Conservation (phyloP, 2,113 vertebrate species). For the Seriola quinqueradiata region DNA sequence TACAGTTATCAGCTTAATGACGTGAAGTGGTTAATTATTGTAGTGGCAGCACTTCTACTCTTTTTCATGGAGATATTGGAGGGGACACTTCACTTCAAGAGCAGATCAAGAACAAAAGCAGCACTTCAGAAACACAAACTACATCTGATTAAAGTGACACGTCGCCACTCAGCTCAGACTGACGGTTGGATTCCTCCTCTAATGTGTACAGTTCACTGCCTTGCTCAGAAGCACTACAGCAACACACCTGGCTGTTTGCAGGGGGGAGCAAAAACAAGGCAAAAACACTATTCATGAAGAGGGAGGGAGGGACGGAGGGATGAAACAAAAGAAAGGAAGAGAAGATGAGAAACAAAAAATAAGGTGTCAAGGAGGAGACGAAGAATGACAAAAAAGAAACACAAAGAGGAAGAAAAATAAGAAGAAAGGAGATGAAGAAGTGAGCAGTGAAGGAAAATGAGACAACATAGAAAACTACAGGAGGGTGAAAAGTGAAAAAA, state of each 20-base stretch:
- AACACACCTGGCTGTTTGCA: background rate
- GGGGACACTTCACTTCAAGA: background rate
- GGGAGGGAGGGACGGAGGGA: too few relatives aligned
- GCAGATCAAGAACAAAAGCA: background rate
- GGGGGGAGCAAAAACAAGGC: background rate
- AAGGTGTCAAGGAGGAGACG: background rate
- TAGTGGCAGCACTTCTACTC: background rate
- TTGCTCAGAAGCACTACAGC: background rate
- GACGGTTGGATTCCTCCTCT: background rate
- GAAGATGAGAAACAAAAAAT: background rate
- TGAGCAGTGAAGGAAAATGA: too few relatives aligned
- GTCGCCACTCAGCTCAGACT: too few relatives aligned
- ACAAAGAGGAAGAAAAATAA: background rate
- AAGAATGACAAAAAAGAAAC: too few relatives aligned
- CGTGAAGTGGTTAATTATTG: background rate
- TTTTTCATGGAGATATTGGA: background rate
- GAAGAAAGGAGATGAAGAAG: background rate
- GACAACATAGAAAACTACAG: too few relatives aligned
- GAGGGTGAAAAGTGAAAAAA: too few relatives aligned
- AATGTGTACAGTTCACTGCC: background rate
- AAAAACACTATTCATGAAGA: too few relatives aligned
- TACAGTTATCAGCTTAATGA: background rate
- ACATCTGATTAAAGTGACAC: too few relatives aligned
- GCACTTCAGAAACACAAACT: too few relatives aligned
- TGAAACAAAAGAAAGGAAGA: background rate